Evolutionary conservation across 2,797 vertebrate genomes (phyloP).

Genomic region (Mormyrus proboscirostris): DNA sequence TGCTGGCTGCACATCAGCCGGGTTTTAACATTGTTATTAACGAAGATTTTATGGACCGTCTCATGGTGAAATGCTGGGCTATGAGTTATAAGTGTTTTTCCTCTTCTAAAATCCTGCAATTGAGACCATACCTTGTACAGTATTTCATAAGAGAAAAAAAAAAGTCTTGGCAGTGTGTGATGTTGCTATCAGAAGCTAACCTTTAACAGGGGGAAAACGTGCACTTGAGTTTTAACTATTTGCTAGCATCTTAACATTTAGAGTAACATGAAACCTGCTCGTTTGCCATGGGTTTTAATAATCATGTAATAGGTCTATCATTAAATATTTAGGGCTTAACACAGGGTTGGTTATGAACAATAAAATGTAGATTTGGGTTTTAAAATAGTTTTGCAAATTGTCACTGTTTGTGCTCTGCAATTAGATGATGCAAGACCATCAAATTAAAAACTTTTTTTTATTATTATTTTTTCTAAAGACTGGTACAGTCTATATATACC

Average conservation of each 20-base stretch:
- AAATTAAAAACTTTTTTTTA: background rate
- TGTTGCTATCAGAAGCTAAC: conserved; percentile 13
- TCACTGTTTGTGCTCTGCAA: background rate
- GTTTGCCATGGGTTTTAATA: conserved; percentile 28
- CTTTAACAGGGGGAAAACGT: conserved; percentile 23
- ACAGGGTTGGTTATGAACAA: conserved; percentile 52
- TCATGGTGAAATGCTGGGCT: conserved; percentile 1
- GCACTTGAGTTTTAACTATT: conserved; percentile 22
- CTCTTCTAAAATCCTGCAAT: conserved; percentile 48
- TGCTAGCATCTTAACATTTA: conserved; percentile 18
- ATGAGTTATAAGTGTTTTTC: conserved; percentile 44
- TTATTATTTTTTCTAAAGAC: background rate
- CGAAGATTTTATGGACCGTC: background rate
- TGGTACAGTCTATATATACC: background rate
- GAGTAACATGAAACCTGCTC: conserved; percentile 25
- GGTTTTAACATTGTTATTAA: background rate
- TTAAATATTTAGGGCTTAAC: conserved; percentile 38
- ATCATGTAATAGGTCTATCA: conserved; percentile 28
- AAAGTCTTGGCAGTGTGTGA: conserved; percentile 1
- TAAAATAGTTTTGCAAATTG: conserved; percentile 29
- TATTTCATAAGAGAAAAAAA: conserved; percentile 27
- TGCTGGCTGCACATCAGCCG: background rate
- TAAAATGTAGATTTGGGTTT: conserved; percentile 38
- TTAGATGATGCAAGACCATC: conserved; percentile 9
- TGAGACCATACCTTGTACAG: conserved; percentile 43